These are phyloP conservation scores for Atrichornis clamosus DNA, from an alignment of 2,113 vertebrate species.

Conservation along the genomic window DNA sequence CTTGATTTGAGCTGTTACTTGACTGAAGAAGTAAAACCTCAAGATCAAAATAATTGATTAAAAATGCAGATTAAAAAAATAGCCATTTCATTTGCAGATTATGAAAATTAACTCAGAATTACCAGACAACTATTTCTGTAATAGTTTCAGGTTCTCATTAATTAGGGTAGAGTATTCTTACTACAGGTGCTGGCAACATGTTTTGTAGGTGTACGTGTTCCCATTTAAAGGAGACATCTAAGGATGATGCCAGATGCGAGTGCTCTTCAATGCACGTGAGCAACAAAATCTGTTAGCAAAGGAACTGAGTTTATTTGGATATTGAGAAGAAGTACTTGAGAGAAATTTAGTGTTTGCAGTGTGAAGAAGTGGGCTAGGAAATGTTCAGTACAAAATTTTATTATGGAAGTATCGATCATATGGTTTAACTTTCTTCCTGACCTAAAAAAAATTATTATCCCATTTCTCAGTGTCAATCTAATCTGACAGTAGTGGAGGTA, in stretches of 20 bases:
- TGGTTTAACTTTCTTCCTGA: not conserved
- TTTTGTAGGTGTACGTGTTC: not conserved
- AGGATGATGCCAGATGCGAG: not conserved
- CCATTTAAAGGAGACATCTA: not conserved
- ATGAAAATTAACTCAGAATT: not conserved
- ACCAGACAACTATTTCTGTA: not conserved
- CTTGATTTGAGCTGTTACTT: not conserved
- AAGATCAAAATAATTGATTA: not conserved
- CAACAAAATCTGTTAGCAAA: not conserved
- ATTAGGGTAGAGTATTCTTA: not conserved
- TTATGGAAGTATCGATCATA: not conserved
- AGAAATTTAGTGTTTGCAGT: not conserved
- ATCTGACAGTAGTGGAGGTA: not conserved
- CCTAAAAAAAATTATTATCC: not conserved
- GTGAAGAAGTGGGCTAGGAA: not conserved
- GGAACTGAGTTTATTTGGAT: not conserved
- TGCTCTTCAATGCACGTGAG: fast-evolving
- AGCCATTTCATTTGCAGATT: not conserved
- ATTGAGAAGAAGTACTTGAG: not conserved
- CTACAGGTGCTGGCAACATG: not conserved
- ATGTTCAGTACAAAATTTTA: not conserved
- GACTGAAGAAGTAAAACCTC: not conserved
- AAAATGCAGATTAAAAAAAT: not conserved
- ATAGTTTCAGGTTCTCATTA: not conserved
- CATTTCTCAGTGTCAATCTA: not conserved